Evolutionary conservation across 2,888 invertebrate genomes (phyloP).

Genomic region (Chaitophorus viminalis): DNA sequence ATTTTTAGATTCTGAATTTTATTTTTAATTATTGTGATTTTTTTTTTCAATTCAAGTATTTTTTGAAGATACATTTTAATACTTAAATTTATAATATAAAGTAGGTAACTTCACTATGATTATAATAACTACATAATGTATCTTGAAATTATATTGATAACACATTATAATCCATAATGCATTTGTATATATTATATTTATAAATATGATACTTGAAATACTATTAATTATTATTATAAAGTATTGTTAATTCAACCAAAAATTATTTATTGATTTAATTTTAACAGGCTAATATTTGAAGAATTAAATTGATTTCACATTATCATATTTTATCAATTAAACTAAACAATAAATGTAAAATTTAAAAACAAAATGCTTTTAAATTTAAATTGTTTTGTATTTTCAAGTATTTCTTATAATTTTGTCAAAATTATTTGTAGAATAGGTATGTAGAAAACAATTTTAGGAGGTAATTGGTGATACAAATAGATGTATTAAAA

Average conservation of each 20-base stretch:
- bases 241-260: not conserved
- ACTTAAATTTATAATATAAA: not conserved
- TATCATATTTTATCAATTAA: not conserved
- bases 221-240: not conserved
- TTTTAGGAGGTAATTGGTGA: not conserved
- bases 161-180: not conserved
- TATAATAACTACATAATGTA: not conserved
- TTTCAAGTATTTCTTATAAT: not conserved
- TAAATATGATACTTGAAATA: not conserved
- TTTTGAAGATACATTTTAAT: slow-evolving; percentile 1
- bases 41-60: not conserved
- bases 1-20: too few species aligned
- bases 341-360: not conserved
- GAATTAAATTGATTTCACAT: not conserved
- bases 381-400: not conserved
- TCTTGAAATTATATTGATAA: not conserved
- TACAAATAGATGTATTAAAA: not conserved
- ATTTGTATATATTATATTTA: not conserved
- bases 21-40: not conserved
- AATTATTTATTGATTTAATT: not conserved
- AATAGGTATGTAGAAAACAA: not conserved
- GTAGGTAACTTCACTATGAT: not conserved
- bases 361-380: not conserved
- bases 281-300: not conserved
- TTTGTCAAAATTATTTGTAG: not conserved